Conservation (phyloP, 2,797 vertebrate species). For the Xenopus petersii region DNA sequence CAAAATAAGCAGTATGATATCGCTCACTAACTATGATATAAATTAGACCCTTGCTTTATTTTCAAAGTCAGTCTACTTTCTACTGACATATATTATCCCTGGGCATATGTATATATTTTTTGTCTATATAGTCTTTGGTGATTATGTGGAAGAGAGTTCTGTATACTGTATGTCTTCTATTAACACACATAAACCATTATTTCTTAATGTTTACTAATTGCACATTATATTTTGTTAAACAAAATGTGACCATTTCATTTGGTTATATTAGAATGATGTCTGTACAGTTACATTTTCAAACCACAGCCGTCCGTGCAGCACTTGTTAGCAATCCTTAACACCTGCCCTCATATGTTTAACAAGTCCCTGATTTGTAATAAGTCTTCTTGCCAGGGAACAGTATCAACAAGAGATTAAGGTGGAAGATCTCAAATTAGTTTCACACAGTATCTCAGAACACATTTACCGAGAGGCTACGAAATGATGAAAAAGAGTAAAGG, state of each 20-base stretch:
- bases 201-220: too few species aligned
- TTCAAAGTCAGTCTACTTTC: too few species aligned
- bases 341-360: slow-evolving; percentile 42
- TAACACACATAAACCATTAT: too few species aligned
- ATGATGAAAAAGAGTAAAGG: slow-evolving; percentile 48
- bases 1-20: too few species aligned
- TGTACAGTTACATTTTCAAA: slow-evolving; percentile 31
- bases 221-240: too few species aligned
- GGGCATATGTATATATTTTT: too few species aligned
- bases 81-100: too few species aligned
- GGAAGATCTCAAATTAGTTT: slow-evolving; percentile 49
- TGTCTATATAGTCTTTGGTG: too few species aligned
- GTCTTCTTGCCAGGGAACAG: slow-evolving; percentile 47
- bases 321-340: slow-evolving; percentile 43
- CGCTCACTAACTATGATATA: too few species aligned
- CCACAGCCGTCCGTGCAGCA: slow-evolving; percentile 23
- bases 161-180: too few species aligned
- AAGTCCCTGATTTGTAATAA: slow-evolving; percentile 47
- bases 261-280: slow-evolving; percentile 21
- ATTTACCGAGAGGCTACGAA: slow-evolving; percentile 44
- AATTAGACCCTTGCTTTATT: too few species aligned
- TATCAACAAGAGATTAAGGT: slow-evolving; percentile 49
- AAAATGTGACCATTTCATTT: not conserved
- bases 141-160: too few species aligned
- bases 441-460: slow-evolving; percentile 45